Evolutionary conservation across 2,797 vertebrate genomes (phyloP).

Genomic region (Rhynchonycteris naso): DNA sequence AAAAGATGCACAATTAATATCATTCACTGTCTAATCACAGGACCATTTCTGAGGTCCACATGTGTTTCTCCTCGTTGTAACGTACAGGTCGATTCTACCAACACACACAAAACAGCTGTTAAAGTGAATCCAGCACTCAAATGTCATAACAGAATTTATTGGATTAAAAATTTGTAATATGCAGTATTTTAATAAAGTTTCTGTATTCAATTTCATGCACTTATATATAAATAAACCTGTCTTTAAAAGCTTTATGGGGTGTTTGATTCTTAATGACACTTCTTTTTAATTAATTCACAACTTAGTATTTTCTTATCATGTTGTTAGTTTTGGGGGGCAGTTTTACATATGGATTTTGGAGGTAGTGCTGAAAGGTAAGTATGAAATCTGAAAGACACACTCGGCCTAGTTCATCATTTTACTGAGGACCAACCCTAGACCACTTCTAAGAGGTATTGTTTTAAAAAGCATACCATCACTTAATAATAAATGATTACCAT

Average conservation of each 20-base stretch:
- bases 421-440: too few relatives aligned
- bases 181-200: conserved; percentile 80
- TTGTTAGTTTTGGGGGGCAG: not conserved
- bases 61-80: conserved; percentile 62
- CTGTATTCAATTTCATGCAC: conserved; percentile 79
- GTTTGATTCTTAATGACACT: not conserved
- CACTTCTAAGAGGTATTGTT: not conserved
- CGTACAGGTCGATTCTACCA: conserved; percentile 60
- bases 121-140: conserved; percentile 72
- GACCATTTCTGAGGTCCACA: conserved; percentile 57
- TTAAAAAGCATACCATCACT: not conserved
- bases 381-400: not conserved
- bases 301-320: not conserved
- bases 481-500: not conserved
- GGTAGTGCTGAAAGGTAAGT: not conserved
- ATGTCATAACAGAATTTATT: conserved; percentile 74
- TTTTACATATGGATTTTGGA: not conserved
- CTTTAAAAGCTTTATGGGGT: conserved; percentile 60
- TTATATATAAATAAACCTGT: conserved; percentile 77
- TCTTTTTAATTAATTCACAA: not conserved
- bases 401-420: not conserved
- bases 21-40: conserved; percentile 58
- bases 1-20: conserved; percentile 56
- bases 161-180: conserved; percentile 76
- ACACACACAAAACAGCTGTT: conserved; percentile 66